phyloP scores from a whole-genome alignment of 1,140 invertebrate genomes.

The Drosophila ambigua region DNA sequence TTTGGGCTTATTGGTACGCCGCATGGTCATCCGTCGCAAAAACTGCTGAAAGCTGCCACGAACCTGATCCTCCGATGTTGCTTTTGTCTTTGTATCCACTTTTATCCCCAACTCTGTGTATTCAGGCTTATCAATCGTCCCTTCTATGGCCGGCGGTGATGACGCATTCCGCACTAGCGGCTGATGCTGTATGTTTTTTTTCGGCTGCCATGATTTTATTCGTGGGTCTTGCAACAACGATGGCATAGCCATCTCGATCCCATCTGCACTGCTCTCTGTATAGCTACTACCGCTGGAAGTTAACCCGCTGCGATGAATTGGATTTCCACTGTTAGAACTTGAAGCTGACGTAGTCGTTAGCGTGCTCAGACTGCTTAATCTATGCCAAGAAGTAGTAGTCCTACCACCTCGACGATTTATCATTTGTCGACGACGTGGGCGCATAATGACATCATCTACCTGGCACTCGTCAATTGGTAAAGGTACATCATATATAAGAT shows the following conservation, averaged over 20 bases:
- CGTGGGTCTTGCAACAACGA: conserved; percentile 25
- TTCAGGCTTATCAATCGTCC: not conserved
- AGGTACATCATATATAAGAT: conserved; percentile 87
- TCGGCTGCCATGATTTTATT: conserved; percentile 51
- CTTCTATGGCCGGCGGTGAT: conserved; percentile 69
- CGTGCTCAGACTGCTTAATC: conserved; percentile 64
- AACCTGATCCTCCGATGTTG: conserved; percentile 20
- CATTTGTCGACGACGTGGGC: conserved; percentile 59
- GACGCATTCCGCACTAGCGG: conserved; percentile 71
- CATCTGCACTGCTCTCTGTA: conserved; percentile 57
- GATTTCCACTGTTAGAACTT: conserved; percentile 63
- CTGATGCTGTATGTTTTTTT: conserved; percentile 51
- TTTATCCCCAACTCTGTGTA: not conserved
- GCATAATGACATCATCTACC: conserved; percentile 74
- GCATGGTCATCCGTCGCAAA: conserved; percentile 79
- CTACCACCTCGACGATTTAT: conserved; percentile 48
- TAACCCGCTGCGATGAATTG: conserved; percentile 58
- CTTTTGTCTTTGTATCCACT: not conserved
- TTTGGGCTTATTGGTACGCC: conserved; percentile 72
- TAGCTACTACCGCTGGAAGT: conserved; percentile 71
- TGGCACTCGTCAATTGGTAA: conserved; percentile 87
- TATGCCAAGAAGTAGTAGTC: conserved; percentile 61
- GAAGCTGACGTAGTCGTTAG: conserved; percentile 67
- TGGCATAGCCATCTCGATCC: conserved; percentile 23
- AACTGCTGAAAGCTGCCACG: conserved; percentile 80